phyloP scores from a whole-genome alignment of 2,888 invertebrate species.

The Epicampocera succincta region DNA sequence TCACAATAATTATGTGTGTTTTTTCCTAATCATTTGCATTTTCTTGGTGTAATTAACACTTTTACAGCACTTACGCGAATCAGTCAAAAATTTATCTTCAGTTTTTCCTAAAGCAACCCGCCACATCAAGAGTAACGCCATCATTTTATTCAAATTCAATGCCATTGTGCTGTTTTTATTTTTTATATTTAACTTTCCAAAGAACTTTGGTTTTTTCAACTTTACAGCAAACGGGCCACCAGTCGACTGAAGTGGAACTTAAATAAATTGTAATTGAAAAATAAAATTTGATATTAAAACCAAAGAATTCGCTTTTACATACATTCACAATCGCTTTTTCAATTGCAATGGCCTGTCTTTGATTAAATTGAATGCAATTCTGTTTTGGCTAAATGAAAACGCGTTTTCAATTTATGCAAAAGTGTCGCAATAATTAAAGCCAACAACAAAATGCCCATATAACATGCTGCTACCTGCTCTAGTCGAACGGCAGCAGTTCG shows the following conservation, averaged over 20 bases:
- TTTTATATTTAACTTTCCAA: constrained; percentile 4
- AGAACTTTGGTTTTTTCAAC: constrained; percentile 42
- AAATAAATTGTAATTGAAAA: constrained; percentile 14
- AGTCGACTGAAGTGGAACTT: constrained; percentile 54
- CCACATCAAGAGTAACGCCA: constrained; percentile 7
- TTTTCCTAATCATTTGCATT: too few relatives aligned
- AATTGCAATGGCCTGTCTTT: constrained; percentile 21
- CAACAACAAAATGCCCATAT: constrained; percentile 32
- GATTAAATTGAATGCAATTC: constrained; percentile 11
- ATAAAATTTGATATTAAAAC: constrained; percentile 13
- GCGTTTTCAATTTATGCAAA: constrained; percentile 42
- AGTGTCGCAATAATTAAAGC: constrained; percentile 63
- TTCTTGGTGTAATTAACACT: too few relatives aligned
- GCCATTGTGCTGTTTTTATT: constrained; percentile 32
- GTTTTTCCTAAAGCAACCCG: constrained; percentile 54
- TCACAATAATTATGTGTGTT: too few relatives aligned
- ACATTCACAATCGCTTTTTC: not conserved
- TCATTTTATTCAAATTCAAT: constrained; percentile 37
- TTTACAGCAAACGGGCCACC: constrained; percentile 62
- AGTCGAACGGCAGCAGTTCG: not conserved
- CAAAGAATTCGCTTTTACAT: constrained; percentile 43
- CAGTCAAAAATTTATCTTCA: constrained; percentile 75
- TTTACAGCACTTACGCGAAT: constrained; percentile 82
- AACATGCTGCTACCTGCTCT: not conserved
- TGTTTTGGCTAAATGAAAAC: constrained; percentile 18